Evolutionary conservation across 2,797 vertebrate species (phyloP), one percentile per base, ranked within the genome.

Genomic region (Sebastes kiyomatsui): DNA sequence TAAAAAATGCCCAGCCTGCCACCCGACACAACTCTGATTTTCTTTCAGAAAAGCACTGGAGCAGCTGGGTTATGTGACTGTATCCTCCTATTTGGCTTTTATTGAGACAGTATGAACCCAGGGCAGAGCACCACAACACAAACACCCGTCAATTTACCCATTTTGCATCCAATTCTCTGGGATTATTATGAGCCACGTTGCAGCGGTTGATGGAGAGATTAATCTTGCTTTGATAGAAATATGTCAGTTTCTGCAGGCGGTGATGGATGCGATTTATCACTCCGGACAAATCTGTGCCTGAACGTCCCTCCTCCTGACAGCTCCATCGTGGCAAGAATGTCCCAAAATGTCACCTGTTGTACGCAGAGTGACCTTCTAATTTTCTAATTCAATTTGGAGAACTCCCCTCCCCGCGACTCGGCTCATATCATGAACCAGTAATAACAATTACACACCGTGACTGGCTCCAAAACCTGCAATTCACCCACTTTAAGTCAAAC

Each of bases 241-340:
- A 94, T 96, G 96, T 96, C 95, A 94, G 90, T 91, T 91, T 92
- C 95, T 93, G 94, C 96, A 92, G 77, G 42, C 71, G 75, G 89
- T 91, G 96, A 98, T 97, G 95, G 96, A 97, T 96, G 84, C 93
- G 95, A 98, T 98, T 98, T 96, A 98, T 98, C 97, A 96, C 90
- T 95, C 91, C 56, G 94, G 97, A 97, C 97, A 97, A 97, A 96
- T 94, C 92, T 92, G 93, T 90, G 82, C 33, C 73, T 8, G 30
- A 67, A 54, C 70, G 69, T 67, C 93, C 89, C 90, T 79, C 93
- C 90, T 94, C 90, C 60, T 95, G 96, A 91, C 96, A 96, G 95
- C 95, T 94, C 94, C 89, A 95, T 95, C 90, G 91, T 87, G 90
- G 88, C 88, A 61, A 49, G 94, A 94, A 83, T 54, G 93, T 95